Percentiles rank a stretch among this genome's conserved stretches.
Conservation (phyloP, 2,888 invertebrate species). For the Thereva unica region DNA sequence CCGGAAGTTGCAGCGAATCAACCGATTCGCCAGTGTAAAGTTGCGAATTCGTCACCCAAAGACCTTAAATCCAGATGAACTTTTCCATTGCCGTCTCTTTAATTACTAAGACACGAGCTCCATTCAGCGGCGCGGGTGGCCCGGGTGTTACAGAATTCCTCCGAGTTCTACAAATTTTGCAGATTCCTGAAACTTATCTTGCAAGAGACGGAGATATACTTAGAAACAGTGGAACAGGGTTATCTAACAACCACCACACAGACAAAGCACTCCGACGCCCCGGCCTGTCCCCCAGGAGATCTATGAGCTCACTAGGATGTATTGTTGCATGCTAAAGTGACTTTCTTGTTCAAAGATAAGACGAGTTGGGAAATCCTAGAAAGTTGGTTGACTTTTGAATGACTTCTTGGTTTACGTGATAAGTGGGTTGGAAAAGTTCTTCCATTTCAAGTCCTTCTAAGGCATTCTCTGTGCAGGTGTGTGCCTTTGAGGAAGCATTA, state of each 20-base stretch:
- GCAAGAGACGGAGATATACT: conserved; percentile 21
- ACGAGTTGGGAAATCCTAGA: conserved; percentile 49
- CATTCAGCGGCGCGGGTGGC: conserved; percentile 11
- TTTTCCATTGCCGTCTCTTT: conserved; percentile 22
- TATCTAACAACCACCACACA: conserved; percentile 30
- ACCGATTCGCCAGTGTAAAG: conserved; percentile 11
- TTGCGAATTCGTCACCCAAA: conserved; percentile 26
- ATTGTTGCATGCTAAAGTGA: conserved; percentile 34
- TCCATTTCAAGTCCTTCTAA: conserved; percentile 21
- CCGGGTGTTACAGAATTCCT: conserved; percentile 8
- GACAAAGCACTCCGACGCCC: conserved; percentile 17
- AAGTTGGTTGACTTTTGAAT: conserved; percentile 58
- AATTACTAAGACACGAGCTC: conserved; percentile 25
- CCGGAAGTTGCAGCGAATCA: conserved; percentile 14
- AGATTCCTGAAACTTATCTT: conserved; percentile 33
- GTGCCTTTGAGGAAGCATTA: conserved; percentile 18
- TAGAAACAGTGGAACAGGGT: conserved; percentile 21
- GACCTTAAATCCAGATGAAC: conserved; percentile 28
- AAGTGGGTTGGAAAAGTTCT: conserved; percentile 35
- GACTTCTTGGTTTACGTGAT: conserved; percentile 48
- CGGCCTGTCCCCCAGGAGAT: conserved; percentile 23
- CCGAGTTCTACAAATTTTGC: conserved; percentile 23
- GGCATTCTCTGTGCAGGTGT: conserved; percentile 23
- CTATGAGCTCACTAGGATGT: conserved; percentile 30
- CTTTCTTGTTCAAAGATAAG: conserved; percentile 42